Base-by-base conservation (phyloP, 30 jellyfish, hydroid and myxozoan species). In the Cassiopea xamachana region DNA sequence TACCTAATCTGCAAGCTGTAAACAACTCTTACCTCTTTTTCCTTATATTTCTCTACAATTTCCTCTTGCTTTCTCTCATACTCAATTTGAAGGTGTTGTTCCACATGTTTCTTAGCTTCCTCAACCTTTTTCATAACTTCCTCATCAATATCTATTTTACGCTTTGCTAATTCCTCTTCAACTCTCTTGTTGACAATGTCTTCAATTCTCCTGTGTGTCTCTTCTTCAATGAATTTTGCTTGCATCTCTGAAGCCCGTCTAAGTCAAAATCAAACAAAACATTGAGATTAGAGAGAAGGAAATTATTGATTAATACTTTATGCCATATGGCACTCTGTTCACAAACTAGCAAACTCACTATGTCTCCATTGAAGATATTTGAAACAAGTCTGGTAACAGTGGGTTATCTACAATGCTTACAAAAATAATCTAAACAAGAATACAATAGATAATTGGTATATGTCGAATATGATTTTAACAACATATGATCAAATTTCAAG, bases 181-280 rank as follows among this genome's bases (percentile, higher is more conserved):
- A 96, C 99, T n/a, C 99, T 93, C 71, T 96, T 96, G 83, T 83
- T 92, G 6, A 96, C 99, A 89, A 92, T 91, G 85, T 96, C 99
- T 81, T 96, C 99, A 48, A 96, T 96, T 83, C 99, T 80, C 77
- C 99, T 87, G 73, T 96, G 99, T 0, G 99, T 96, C 77, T 96
- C 99, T 84, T 96, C 99, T 51, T 96, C 99, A 19, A 96, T 96
- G 51, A 96, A 96, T 59, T 96, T 96, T 18, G 98, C 97, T 90
- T 96, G 99, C 99, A 96, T 96, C 73, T 96, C 99, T 47, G 99
- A 86, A 12, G 99, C 99, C 14, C 99, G 98, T 68, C 99, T 95
- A 49, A 8, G 77, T 27, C 39, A 27, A 27, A 27, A 27, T 27
- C 39, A 27, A 27, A 27, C 39, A 27, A 27, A 27, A 27, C 39